Base-by-base conservation (phyloP, 2,797 vertebrate species). In the Sebastolobus alascanus region DNA sequence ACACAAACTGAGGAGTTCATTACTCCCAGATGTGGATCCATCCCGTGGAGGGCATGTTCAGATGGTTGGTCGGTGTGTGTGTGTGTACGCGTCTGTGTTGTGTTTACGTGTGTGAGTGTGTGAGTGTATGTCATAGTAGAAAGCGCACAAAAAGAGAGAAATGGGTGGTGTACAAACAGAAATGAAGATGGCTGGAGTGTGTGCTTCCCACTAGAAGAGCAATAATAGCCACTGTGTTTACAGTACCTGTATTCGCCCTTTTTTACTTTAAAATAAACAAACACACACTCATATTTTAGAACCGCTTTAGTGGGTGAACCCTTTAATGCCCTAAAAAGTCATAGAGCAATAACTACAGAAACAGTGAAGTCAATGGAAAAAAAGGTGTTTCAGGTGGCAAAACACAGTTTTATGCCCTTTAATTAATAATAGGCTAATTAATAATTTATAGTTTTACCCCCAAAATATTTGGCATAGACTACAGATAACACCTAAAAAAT, bases 21-120 rank as follows among this genome's bases (percentile, higher is more conserved):
- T 94, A 87, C 90, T 93, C 90, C 92, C 94, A 95, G 93, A 94
- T 94, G 93, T 93, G 87, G 77, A 69, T 86, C 64, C 80, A 85
- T 92, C 89, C 87, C 89, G 89, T 80, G 66, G 68, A 79, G 84
- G 73, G 77, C 80, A 84, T 84, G 87, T 84, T 86, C 70, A 61
- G 63, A 88, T 79, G 75, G 70, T 81, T 67, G 66, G 64, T 71
- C 61, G 79, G 81, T 64, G 37, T 59, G 22, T 58, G 40, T 73
- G 35, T 56, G 22, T 58, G 40, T 73, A 43, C 6, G 40, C 14
- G 31, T 73, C 55, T 67, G 64, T 4, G 7, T n/a, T 61, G 67
- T 73, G 63, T 83, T 70, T 84, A 29, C 77, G 27, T 38, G 61
- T 72, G 65, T 82, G 69, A 58, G 27, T 38, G 61, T 72, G 65